A percentile compares a stretch with the other conserved stretches of the same genome.
These are phyloP conservation scores for Dreissena rostriformis DNA, from an alignment of 1,140 invertebrate genomes.

Conservation along the genomic window DNA sequence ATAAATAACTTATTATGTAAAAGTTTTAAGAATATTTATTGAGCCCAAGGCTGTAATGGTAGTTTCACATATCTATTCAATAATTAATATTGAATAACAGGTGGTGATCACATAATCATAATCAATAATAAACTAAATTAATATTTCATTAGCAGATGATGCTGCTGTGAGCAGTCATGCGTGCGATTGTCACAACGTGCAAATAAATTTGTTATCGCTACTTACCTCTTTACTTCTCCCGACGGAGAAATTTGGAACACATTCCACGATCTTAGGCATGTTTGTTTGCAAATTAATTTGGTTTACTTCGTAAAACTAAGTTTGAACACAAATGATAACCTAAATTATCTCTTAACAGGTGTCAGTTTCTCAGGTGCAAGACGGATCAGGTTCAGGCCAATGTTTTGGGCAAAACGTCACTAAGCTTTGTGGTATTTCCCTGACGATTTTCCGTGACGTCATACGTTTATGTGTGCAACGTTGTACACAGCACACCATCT, in stretches of 20 bases:
- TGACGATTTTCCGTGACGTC: conserved; percentile 73
- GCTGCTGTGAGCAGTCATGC: too few relatives aligned
- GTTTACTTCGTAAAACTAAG: too few relatives aligned
- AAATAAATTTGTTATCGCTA: background rate
- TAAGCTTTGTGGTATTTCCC: conserved; percentile 73
- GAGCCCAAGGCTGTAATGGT: too few relatives aligned
- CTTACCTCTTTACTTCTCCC: conserved; percentile 83
- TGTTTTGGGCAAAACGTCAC: conserved; percentile 67
- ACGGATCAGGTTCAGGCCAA: conserved; percentile 27
- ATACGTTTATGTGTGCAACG: conserved; percentile 68
- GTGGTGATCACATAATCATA: too few relatives aligned
- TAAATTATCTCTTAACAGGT: conserved; percentile 45
- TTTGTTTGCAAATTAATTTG: conserved; percentile 8
- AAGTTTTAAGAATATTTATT: too few relatives aligned
- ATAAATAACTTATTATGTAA: too few relatives aligned
- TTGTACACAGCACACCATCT: conserved; percentile 70
- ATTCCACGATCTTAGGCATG: conserved; percentile 81
- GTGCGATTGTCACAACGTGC: background rate
- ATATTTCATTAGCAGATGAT: too few relatives aligned
- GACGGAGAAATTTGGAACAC: conserved; percentile 86
- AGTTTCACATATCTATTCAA: too few relatives aligned
- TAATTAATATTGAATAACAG: too few relatives aligned
- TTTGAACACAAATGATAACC: background rate
- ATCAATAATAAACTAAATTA: too few relatives aligned
- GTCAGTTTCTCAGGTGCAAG: conserved; percentile 28